phyloP scores from a whole-genome alignment of 2,113 vertebrate species.

The Lasiurus borealis region DNA sequence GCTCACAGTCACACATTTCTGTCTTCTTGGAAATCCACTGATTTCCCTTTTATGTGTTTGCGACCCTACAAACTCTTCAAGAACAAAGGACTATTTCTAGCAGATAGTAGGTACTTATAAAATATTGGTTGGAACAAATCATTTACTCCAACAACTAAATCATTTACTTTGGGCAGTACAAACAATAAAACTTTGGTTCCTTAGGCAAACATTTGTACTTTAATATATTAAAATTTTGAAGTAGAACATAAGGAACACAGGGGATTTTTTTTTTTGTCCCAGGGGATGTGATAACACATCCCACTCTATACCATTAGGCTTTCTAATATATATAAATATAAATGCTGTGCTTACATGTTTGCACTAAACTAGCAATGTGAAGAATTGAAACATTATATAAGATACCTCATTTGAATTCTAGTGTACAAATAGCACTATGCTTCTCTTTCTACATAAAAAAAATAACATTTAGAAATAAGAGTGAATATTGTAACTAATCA shows the following conservation, averaged over 20 bases:
- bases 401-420: conserved; percentile 18
- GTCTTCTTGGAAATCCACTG: neutral
- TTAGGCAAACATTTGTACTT: neutral
- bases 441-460: conserved; percentile 55
- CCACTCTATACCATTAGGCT: neutral
- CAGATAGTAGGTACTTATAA: neutral
- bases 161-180: neutral
- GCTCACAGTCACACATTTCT: neutral
- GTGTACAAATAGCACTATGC: neutral
- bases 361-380: neutral
- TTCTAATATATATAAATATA: neutral
- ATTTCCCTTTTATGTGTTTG: neutral
- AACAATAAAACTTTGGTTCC: neutral
- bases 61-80: neutral
- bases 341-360: neutral
- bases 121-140: conserved; percentile 3
- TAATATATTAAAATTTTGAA: conserved; percentile 48
- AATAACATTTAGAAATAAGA: conserved; percentile 68
- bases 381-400: conserved; percentile 3
- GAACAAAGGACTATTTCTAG: neutral
- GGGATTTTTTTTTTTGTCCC: neutral
- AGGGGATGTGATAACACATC: neutral
- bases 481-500: conserved; percentile 58
- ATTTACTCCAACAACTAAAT: conserved; percentile 22
- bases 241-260: neutral